phyloP scores from a whole-genome alignment of 1,140 invertebrate species.

The Thaumatotibia leucotreta region DNA sequence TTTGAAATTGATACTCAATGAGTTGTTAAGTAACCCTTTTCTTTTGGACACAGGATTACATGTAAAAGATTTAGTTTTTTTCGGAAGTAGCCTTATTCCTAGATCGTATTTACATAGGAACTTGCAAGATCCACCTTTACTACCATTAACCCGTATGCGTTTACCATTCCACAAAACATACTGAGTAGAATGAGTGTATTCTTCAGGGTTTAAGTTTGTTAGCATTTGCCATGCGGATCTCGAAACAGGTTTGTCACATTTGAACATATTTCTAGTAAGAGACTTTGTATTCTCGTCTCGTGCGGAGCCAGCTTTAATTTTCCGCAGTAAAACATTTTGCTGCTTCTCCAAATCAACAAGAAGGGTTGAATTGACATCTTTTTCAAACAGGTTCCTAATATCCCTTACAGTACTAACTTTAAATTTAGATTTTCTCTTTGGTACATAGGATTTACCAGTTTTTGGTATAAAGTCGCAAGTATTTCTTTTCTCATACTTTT shows the following conservation, averaged over 20 bases:
- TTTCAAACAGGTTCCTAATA: constrained; percentile 50
- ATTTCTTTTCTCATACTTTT: constrained; percentile 14
- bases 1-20: constrained; percentile 58
- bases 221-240: constrained; percentile 63
- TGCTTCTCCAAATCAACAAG: constrained; percentile 50
- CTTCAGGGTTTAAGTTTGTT: constrained; percentile 57
- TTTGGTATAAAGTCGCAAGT: constrained; percentile 46
- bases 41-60: constrained; percentile 25
- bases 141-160: constrained; percentile 55
- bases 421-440: constrained; percentile 49
- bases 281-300: constrained; percentile 45
- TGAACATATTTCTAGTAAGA: constrained; percentile 47
- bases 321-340: constrained; percentile 49
- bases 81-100: constrained; percentile 22
- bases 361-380: constrained; percentile 45
- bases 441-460: constrained; percentile 50
- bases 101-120: constrained; percentile 52
- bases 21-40: constrained; percentile 45
- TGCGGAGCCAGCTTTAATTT: constrained; percentile 49
- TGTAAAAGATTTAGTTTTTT: constrained; percentile 26
- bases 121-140: constrained; percentile 53
- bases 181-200: constrained; percentile 38
- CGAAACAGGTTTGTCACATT: constrained; percentile 40
- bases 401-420: constrained; percentile 64
- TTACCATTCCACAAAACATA: constrained; percentile 58